Evolutionary conservation across 2,888 invertebrate species (phyloP).

Genomic region (Cataglyphis livida): DNA sequence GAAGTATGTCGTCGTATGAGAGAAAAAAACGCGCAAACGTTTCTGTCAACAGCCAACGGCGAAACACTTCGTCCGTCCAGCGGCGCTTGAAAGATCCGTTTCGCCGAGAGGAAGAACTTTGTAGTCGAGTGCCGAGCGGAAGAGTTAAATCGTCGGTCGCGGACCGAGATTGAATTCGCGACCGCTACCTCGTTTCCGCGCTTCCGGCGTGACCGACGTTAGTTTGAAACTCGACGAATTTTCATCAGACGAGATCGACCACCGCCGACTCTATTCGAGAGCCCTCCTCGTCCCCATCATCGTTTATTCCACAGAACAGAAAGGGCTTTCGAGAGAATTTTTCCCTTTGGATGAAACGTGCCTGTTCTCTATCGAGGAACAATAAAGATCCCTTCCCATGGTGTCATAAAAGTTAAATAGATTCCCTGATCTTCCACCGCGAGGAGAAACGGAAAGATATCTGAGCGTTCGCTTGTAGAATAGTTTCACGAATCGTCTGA

Average conservation of each 20-base stretch:
- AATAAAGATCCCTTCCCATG: slow-evolving; percentile 58
- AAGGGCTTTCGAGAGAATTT: slow-evolving; percentile 59
- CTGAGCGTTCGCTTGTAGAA: slow-evolving; percentile 61
- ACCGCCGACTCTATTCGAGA: slow-evolving; percentile 12
- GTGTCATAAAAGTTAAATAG: slow-evolving; percentile 75
- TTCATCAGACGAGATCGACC: slow-evolving; percentile 49
- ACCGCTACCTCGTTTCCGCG: slow-evolving; percentile 61
- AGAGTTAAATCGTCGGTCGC: slow-evolving; percentile 79
- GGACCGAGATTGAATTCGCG: slow-evolving; percentile 80
- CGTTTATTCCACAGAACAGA: slow-evolving; percentile 51
- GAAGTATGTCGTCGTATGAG: slow-evolving; percentile 21
- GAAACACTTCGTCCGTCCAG: slow-evolving; percentile 25
- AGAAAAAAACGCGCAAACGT: slow-evolving; percentile 47
- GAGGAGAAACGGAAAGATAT: slow-evolving; percentile 49
- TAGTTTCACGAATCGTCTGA: slow-evolving; percentile 61
- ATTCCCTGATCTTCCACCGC: slow-evolving; percentile 59
- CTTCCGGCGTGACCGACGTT: slow-evolving; percentile 46
- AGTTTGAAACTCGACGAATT: slow-evolving; percentile 51
- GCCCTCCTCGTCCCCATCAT: slow-evolving; percentile 48
- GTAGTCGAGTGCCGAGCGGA: slow-evolving; percentile 51
- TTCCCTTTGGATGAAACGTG: slow-evolving; percentile 34
- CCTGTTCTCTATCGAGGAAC: slow-evolving; percentile 64
- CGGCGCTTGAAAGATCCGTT: slow-evolving; percentile 37
- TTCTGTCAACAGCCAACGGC: slow-evolving; percentile 19
- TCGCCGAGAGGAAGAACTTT: slow-evolving; percentile 53